Base-by-base conservation (phyloP, 2,113 vertebrate genomes). In the Phoxinus phoxinus region DNA sequence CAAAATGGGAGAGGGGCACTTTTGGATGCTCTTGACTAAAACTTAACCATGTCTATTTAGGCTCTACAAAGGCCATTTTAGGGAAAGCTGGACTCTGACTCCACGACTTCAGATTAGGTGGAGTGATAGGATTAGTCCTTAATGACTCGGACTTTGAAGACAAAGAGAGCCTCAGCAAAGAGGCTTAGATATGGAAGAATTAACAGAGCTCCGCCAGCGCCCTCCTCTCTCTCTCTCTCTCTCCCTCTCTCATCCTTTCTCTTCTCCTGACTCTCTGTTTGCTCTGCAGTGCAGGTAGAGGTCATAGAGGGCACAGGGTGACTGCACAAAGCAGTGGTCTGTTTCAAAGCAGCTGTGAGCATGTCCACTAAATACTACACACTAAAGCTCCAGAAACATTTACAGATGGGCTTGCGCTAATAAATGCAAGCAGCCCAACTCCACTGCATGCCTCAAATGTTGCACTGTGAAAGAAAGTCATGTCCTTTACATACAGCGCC, bases 101-200 rank as follows among this genome's bases (percentile, higher is more conserved):
- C 73, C 94, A 94, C 94, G 94, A 95, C 96, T 91, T 95, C 94
- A 97, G 98, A 99, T 99, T 98, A 99, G 96, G 95, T 94, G 95
- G 95, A 96, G 96, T 98, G 97, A 98, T 97, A 97, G 98, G 97
- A 99, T 99, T 99, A 99, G 96, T 96, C 96, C 97, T 98, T 98
- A 99, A 99, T 99, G 98, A 99, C 93, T 94, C 93, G 95, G 96
- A 97, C 96, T 97, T 93, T 93, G 94, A 95, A 95, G 95, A 95
- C 95, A 95, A 95, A 94, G 93, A 91, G 92, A 95, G 93, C 94
- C 93, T 94, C 92, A 92, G 94, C 94, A 95, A 94, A 95, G 94
- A 95, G 96, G 97, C 97, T 97, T 97, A 99, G 98, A 98, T 99
- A 97, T 99, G 98, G 98, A 99, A 98, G 97, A 97, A 97, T 98